These are phyloP conservation scores for Vombatus ursinus DNA, from an alignment of 2,113 vertebrate genomes.

Conservation along the genomic window DNA sequence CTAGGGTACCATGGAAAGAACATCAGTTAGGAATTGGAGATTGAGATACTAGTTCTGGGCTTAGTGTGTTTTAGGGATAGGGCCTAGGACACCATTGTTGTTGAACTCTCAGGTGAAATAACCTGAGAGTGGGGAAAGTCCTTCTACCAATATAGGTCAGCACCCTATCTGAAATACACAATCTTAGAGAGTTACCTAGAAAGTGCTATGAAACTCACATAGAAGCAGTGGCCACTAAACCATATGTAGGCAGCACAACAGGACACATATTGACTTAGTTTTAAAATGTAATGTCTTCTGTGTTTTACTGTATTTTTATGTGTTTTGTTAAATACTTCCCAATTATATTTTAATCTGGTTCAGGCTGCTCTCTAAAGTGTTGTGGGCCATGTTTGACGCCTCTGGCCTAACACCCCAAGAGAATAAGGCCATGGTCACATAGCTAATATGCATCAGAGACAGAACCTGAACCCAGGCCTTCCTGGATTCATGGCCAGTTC, in stretches of 20 bases:
- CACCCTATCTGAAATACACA: neutral
- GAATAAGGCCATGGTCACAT: neutral
- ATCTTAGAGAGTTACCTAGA: neutral
- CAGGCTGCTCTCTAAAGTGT: neutral
- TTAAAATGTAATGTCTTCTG: neutral
- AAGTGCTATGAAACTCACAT: neutral
- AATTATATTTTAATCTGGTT: neutral
- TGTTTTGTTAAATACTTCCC: neutral
- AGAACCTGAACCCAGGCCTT: neutral
- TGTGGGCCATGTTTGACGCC: neutral
- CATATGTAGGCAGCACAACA: neutral
- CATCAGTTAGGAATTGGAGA: neutral
- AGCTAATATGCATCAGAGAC: neutral
- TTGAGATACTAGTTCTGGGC: neutral
- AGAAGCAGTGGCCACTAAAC: neutral
- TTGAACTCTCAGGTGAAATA: neutral
- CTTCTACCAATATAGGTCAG: neutral
- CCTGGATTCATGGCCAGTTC: neutral
- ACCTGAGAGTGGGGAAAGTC: no score
- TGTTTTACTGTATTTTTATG: neutral
- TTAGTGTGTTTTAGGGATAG: neutral
- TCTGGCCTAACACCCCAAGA: neutral
- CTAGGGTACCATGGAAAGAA: neutral
- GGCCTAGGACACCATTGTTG: neutral
- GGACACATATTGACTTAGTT: neutral